Conservation (phyloP, 2,888 invertebrate genomes). For the Pegoplata infirma region DNA sequence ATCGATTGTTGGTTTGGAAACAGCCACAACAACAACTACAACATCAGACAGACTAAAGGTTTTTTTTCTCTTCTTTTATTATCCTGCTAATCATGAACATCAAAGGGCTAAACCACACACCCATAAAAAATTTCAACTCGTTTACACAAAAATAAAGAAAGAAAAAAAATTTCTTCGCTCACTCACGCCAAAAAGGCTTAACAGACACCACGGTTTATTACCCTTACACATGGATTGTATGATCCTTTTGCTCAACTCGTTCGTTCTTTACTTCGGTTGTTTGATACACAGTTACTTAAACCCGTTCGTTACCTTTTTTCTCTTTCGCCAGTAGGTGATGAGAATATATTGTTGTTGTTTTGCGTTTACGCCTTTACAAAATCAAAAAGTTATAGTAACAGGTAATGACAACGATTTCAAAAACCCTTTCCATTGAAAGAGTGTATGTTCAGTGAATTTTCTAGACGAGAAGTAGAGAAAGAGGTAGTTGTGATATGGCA, state of each 20-base stretch:
- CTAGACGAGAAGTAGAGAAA: background rate
- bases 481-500: background rate
- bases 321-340: background rate
- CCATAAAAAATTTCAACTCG: slow-evolving; percentile 59
- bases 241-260: slow-evolving; percentile 52
- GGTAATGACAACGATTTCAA: slow-evolving; percentile 12
- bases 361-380: slow-evolving; percentile 1
- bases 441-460: background rate
- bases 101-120: slow-evolving; percentile 62
- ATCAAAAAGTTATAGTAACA: slow-evolving; percentile 39
- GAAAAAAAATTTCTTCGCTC: background rate
- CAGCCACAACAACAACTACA: background rate
- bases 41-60: slow-evolving; percentile 7
- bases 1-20: slow-evolving; percentile 22
- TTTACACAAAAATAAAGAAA: slow-evolving; percentile 5
- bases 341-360: slow-evolving; percentile 2
- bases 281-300: slow-evolving; percentile 25
- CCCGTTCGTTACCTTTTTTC: background rate
- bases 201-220: slow-evolving; percentile 25
- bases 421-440: slow-evolving; percentile 16
- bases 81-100: slow-evolving; percentile 57
- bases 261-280: background rate
- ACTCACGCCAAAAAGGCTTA: slow-evolving; percentile 43
- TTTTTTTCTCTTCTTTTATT: slow-evolving; percentile 36
- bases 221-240: slow-evolving; percentile 14